Evolutionary conservation across 2,113 vertebrate species (phyloP).

Genomic region (Turdus rufiventris): DNA sequence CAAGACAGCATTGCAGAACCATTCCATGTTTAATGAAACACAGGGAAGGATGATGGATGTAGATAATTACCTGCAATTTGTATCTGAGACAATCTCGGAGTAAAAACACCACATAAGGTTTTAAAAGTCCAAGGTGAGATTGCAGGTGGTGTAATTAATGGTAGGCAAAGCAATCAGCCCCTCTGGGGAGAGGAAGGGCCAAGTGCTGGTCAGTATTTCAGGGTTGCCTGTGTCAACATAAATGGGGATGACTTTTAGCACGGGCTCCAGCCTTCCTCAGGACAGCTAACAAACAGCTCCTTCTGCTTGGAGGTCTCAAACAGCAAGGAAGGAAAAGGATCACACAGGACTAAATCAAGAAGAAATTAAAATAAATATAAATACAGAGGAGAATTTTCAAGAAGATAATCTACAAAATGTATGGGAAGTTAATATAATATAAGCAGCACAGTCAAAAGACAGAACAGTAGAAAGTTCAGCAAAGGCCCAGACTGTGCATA

Average conservation of each 20-base stretch:
- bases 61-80: conserved; percentile 36
- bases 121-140: background rate
- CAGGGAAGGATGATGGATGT: conserved; percentile 21
- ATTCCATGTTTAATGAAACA: background rate
- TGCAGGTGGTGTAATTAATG: background rate
- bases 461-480: background rate
- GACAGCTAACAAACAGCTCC: background rate
- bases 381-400: background rate
- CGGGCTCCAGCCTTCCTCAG: background rate
- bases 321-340: background rate
- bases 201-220: background rate
- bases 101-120: background rate
- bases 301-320: background rate
- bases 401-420: background rate
- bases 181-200: background rate
- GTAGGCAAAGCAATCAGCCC: background rate
- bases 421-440: background rate
- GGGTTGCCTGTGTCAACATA: background rate
- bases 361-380: background rate
- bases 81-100: background rate
- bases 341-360: background rate
- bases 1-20: background rate
- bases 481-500: background rate
- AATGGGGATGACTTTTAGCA: background rate
- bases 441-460: background rate